A percentile compares a stretch with the other conserved stretches of the same genome.
Conservation (phyloP, 2,797 vertebrate genomes). For the Lutjanus argentimaculatus region DNA sequence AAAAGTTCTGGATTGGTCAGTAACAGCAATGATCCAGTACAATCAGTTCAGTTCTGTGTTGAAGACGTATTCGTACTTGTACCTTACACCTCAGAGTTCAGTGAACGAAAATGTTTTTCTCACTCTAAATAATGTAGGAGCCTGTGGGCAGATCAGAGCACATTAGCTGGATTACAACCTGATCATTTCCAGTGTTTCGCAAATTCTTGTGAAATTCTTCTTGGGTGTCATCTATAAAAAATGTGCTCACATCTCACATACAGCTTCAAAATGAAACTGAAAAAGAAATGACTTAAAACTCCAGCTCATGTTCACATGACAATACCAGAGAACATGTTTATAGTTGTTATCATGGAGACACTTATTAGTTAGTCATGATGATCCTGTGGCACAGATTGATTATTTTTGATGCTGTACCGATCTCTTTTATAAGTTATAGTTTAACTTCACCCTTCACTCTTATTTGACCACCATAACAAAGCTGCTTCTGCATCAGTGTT, state of each 20-base stretch:
- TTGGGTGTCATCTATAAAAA: conserved; percentile 11
- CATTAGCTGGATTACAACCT: not conserved
- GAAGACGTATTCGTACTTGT: not conserved
- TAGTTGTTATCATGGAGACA: not conserved
- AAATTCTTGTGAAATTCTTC: not conserved
- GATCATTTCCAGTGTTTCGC: not conserved
- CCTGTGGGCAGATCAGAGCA: not conserved
- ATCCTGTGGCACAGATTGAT: conserved; percentile 6
- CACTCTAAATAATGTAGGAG: not conserved
- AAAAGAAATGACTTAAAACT: not conserved
- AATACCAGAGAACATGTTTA: not conserved
- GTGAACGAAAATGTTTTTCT: not conserved
- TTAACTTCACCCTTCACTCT: not conserved
- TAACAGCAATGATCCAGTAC: not conserved
- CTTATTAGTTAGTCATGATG: not conserved
- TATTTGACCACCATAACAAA: not conserved
- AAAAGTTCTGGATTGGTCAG: not conserved
- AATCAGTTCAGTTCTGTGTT: not conserved
- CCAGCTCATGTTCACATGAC: not conserved
- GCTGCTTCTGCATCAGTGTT: not conserved
- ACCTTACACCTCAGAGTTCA: not conserved
- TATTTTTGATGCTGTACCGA: not conserved
- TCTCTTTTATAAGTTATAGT: not conserved
- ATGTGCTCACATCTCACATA: not conserved
- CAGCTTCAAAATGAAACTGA: conserved; percentile 19